phyloP scores from a whole-genome alignment of 1,140 invertebrate species.

The Frieseomelitta varia region DNA sequence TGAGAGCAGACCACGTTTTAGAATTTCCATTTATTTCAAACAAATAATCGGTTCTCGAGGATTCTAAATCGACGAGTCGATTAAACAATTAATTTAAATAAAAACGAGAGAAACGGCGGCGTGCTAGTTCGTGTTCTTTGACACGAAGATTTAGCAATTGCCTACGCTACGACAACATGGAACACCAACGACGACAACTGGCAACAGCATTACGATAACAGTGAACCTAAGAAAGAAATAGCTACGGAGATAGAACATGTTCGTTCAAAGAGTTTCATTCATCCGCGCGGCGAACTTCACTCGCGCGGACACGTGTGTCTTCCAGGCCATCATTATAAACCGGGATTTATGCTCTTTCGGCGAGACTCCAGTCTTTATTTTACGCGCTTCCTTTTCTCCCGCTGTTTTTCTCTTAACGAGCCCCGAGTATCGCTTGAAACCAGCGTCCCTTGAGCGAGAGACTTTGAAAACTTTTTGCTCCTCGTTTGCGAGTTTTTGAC shows the following conservation, averaged over 20 bases:
- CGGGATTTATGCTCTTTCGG: constrained; percentile 77
- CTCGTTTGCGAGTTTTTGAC: not conserved
- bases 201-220: constrained; percentile 54
- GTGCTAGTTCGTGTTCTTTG: too few relatives aligned
- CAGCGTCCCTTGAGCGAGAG: not conserved
- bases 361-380: constrained; percentile 58
- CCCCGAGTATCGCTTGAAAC: not conserved
- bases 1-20: too few relatives aligned
- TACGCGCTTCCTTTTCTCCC: constrained; percentile 43
- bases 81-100: not conserved
- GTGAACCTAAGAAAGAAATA: constrained; percentile 44
- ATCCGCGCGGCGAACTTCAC: constrained; percentile 78
- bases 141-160: not conserved
- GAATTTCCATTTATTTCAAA: too few relatives aligned
- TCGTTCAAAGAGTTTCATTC: constrained; percentile 80
- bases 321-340: constrained; percentile 73
- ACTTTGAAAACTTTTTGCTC: not conserved
- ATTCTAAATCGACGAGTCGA: too few relatives aligned
- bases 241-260: constrained; percentile 69
- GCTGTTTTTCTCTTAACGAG: not conserved
- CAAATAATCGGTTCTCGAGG: too few relatives aligned
- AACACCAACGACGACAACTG: constrained; percentile 72
- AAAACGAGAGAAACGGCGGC: not conserved
- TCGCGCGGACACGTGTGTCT: constrained; percentile 76
- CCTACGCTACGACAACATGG: constrained; percentile 18